A percentile compares a stretch with the other conserved stretches of the same genome.
Evolutionary conservation across 1,140 invertebrate species (phyloP).

Genomic region (Drosophila trapezifrons): DNA sequence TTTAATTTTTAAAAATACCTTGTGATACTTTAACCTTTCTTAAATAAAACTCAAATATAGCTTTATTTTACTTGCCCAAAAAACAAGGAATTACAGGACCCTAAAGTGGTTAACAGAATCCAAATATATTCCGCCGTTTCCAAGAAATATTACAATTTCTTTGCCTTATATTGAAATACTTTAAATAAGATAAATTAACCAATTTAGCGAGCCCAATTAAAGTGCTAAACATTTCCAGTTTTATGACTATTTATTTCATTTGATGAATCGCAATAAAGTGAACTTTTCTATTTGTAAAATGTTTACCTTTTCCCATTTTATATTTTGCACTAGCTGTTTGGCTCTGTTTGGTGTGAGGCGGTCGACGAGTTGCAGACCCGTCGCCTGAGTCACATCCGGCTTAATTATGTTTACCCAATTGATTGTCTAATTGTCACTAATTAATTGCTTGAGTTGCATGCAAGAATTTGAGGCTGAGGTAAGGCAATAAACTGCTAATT

Average conservation of each 20-base stretch:
- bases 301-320: conserved; percentile 27
- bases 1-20: not conserved
- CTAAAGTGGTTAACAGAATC: not conserved
- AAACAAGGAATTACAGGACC: no score
- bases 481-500: conserved; percentile 23
- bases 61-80: not conserved
- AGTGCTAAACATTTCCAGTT: not conserved
- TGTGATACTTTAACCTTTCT: not conserved
- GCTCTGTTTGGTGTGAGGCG: conserved; percentile 23
- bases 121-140: not conserved
- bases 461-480: conserved; percentile 31
- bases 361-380: conserved; percentile 11
- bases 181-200: not conserved
- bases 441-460: conserved; percentile 49
- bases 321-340: conserved; percentile 4
- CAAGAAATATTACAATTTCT: not conserved
- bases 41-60: not conserved
- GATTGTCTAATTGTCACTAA: conserved; percentile 50
- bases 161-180: not conserved
- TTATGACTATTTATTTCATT: conserved; percentile 10
- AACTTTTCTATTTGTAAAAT: conserved; percentile 13
- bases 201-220: not conserved
- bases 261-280: not conserved
- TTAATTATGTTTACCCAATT: conserved; percentile 53
- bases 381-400: conserved; percentile 38